phyloP scores from a whole-genome alignment of 2,888 invertebrate species.

The Epistrophe grossulariae region DNA sequence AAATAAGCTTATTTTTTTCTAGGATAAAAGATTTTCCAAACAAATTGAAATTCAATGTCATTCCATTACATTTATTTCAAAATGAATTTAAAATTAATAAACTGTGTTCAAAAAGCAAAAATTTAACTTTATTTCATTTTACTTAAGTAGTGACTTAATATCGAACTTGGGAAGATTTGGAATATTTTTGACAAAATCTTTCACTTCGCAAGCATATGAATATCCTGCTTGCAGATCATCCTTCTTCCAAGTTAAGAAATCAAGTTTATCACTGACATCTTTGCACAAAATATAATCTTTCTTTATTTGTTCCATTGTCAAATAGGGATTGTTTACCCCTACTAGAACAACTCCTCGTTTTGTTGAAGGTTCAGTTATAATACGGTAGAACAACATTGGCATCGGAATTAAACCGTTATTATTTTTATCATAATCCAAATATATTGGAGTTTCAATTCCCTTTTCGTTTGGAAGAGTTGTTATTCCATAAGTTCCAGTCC shows the following conservation, averaged over 20 bases:
- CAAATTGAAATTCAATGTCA: too few relatives aligned
- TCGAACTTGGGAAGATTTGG: constrained; percentile 77
- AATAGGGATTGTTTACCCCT: constrained; percentile 82
- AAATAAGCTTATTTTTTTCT: too few relatives aligned
- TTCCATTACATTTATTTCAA: too few relatives aligned
- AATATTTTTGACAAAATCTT: constrained; percentile 79
- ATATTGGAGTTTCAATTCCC: constrained; percentile 82
- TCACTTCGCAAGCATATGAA: constrained; percentile 81
- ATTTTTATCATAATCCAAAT: constrained; percentile 81
- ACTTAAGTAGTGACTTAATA: constrained; percentile 65
- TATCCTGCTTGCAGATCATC: constrained; percentile 80
- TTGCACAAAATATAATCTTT: constrained; percentile 80
- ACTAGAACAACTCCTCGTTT: constrained; percentile 85
- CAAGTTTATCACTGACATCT: constrained; percentile 84
- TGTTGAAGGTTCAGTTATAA: constrained; percentile 84
- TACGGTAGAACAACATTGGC: constrained; percentile 86
- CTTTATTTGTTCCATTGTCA: constrained; percentile 79
- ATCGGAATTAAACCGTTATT: constrained; percentile 84
- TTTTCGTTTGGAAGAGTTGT: constrained; percentile 84
- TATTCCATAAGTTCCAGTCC: constrained; percentile 86
- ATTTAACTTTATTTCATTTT: neutral
- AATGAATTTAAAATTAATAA: too few relatives aligned
- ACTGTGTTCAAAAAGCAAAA: too few relatives aligned
- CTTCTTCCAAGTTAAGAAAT: constrained; percentile 84
- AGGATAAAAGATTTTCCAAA: too few relatives aligned